A percentile compares a stretch with the other conserved stretches of the same genome.
Conservation (phyloP, 2,797 vertebrate genomes). For the Argyrosomus regius region DNA sequence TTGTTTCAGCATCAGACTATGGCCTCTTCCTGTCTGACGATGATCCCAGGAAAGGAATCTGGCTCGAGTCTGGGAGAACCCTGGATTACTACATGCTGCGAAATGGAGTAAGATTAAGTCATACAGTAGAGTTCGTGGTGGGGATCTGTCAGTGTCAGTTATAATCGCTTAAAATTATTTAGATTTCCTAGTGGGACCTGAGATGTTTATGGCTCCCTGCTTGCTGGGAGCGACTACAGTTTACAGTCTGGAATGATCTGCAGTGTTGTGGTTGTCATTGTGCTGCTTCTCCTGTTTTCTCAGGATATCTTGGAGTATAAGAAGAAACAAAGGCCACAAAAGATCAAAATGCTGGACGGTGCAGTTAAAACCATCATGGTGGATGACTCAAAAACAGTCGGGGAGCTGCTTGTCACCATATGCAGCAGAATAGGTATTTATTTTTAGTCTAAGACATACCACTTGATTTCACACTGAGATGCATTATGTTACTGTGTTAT, state of each 20-base stretch:
- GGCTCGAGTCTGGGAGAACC: slow-evolving; percentile 97
- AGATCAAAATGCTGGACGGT: slow-evolving; percentile 98
- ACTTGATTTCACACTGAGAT: slow-evolving; percentile 27
- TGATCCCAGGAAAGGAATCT: slow-evolving; percentile 98
- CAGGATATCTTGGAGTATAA: slow-evolving; percentile 98
- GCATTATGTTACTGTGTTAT: slow-evolving; percentile 41
- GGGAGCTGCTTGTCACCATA: slow-evolving; percentile 97
- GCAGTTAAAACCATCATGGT: slow-evolving; percentile 99
- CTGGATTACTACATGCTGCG: slow-evolving; percentile 99
- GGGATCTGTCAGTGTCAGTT: slow-evolving; percentile 49
- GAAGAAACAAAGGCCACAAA: slow-evolving; percentile 98
- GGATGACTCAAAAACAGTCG: slow-evolving; percentile 98
- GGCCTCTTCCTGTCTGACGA: slow-evolving; percentile 98
- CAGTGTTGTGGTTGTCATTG: slow-evolving; percentile 19
- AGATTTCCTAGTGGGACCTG: slow-evolving; percentile 33
- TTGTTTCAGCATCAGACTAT: slow-evolving; percentile 93
- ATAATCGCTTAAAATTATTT: slow-evolving; percentile 48
- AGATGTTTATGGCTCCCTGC: slow-evolving; percentile 39
- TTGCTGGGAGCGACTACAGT: slow-evolving; percentile 32
- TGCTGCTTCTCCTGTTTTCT: slow-evolving; percentile 22
- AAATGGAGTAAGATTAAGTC: slow-evolving; percentile 91
- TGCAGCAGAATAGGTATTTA: slow-evolving; percentile 96
- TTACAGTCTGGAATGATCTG: slow-evolving; percentile 28
- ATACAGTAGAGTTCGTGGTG: slow-evolving; percentile 31
- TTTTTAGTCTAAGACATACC: slow-evolving; percentile 58